Evolutionary conservation across 2,797 vertebrate genomes (phyloP), one percentile per base, ranked within the genome.

Genomic region (Pseudochirops cupreus): DNA sequence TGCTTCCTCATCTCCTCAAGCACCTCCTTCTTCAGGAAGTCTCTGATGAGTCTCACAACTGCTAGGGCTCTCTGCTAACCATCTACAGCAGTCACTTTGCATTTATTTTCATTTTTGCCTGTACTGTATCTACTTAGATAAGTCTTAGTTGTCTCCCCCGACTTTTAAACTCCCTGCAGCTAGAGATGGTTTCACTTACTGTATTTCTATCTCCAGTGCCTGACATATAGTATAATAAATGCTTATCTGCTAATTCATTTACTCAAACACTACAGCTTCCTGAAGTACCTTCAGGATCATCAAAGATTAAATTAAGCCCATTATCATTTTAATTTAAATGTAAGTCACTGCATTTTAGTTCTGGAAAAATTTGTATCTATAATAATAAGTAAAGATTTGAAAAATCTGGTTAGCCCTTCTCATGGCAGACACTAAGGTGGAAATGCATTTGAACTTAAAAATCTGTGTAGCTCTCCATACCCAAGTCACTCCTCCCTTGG

Each of bases 311-410:
- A 91, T 4, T 21, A 18, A 55, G 28, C 53, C 94, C 62, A 95
- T 3, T 54, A 92, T 31, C 56, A 52, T 10, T 82, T 53, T 3
- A 74, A n/a, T 92, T 53, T 74, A 59, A 31, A 14, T 54, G 26
- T 94, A 87, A 31, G 13, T 53, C n/a, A 82, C 67, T 21, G 18
- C n/a, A 21, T n/a, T 74, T 74, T 74, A 74, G 16, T 39, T 74
- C 62, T 21, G 14, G 33, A 74, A 74, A 82, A 82, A n/a, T 18
- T 67, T 33, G 39, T 82, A 82, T 67, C 4, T 39, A 82, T 21
- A 82, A 18, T 46, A 39, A 82, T n/a, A 94, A 2, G 52, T 21
- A 7, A 87, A 93, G 67, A 93, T 94, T 9, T 95, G 55, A 95
- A 94, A 39, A 18, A 87, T 18, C 9, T 91, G 39, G 7, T 92